Base-by-base conservation (phyloP, 2,888 invertebrate genomes). In the Cremastinae sp. region DNA sequence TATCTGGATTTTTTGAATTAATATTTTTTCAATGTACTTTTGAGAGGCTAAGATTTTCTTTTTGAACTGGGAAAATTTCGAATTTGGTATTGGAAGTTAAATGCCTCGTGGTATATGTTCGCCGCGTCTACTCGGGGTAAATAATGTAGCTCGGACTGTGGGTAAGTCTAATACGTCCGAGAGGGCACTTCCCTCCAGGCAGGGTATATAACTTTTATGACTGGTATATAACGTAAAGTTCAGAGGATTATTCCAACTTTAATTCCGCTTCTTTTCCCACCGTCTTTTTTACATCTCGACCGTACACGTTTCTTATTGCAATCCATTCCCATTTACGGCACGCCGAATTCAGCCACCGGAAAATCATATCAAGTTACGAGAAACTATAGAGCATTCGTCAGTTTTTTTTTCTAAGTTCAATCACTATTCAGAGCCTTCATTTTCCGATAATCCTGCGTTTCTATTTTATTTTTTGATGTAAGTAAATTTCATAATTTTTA, bases 211-310 rank as follows among this genome's bases (percentile, higher is more conserved):
- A 74, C 68, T 74, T 69, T 74, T 10, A 34, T 8, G 53, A 34
- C n/a, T 1, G 12, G 38, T 49, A 49, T 49, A 66, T 66, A 34
- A 62, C 47, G 14, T 41, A 62, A 74, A 74, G 41, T 74, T 45
- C 8, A 20, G 34, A 36, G 62, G 34, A 68, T 62, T 68, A 74
- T 62, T 69, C 49, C 49, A 62, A 62, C 68, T 69, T 49, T 62
- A 69, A 69, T 74, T 74, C 47, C 47, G 53, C 53, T 41, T 62
- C 34, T 16, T 8, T n/a, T 20, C 20, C 7, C 20, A 10, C 22
- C 22, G 12, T 18, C 58, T 18, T 22, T 36, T 1, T 22, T 16
- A 28, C 20, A 51, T 43, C 36, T 51, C 7, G 7, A 2, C 22
- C 16, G 10, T 3, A 10, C 22, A 3, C n/a, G 22, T 53, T 38